phyloP scores from a whole-genome alignment of 2,797 vertebrate genomes.

The Tapirus indicus region DNA sequence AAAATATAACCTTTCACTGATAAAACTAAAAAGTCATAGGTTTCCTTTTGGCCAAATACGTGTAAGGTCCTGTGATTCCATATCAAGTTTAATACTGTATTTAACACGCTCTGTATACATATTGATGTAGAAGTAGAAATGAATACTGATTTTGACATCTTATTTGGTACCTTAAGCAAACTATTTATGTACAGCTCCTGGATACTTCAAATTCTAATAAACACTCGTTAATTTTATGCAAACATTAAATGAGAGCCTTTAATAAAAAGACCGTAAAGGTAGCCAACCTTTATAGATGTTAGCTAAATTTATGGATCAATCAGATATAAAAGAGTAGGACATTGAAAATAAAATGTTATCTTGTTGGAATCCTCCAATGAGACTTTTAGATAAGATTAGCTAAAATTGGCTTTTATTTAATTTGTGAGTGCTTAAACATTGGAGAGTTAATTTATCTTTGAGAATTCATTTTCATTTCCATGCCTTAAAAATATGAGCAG shows the following conservation, averaged over 20 bases:
- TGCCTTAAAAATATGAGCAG: background rate
- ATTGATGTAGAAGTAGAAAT: background rate
- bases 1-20: background rate
- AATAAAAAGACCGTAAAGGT: background rate
- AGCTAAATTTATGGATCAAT: background rate
- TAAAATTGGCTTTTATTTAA: constrained; percentile 34
- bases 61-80: background rate
- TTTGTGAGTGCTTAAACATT: constrained; percentile 40
- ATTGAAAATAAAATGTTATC: constrained; percentile 8
- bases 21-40: background rate
- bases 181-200: background rate
- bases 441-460: constrained; percentile 24
- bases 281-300: background rate
- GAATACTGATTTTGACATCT: constrained; percentile 6
- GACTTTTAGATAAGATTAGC: background rate
- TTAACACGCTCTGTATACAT: background rate
- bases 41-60: background rate
- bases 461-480: constrained; percentile 46
- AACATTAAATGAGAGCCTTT: background rate
- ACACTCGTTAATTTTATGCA: background rate
- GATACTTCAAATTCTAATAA: constrained; percentile 14
- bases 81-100: constrained; percentile 18
- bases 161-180: background rate
- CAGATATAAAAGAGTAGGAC: background rate
- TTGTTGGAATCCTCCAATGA: constrained; percentile 12